Evolutionary conservation across 2,888 invertebrate genomes (phyloP), one percentile per base, ranked within the genome.

Genomic region (Apoda limacodes): DNA sequence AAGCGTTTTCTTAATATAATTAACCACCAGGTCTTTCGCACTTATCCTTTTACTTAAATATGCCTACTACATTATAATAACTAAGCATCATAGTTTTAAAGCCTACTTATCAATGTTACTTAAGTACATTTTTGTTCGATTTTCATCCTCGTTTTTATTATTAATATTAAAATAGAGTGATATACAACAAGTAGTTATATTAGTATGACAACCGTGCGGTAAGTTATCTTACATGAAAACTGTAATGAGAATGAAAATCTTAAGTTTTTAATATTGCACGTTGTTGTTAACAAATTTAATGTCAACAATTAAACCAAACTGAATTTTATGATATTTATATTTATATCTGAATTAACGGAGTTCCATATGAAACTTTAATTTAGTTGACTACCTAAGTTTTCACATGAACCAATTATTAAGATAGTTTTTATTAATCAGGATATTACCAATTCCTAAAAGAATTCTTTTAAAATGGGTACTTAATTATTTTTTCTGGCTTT

Each of bases 111-210:
- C 68, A 60, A 75, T 58, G 59, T 75, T 72, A 72, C 72, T 78
- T 80, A 80, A 78, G 80, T 80, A 80, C 80, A 74, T 74, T 72
- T n/a, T 74, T 76, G 72, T 75, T 78, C 71, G 66, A 74, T 71
- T 69, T 64, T 55, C 47, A 55, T 55, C 62, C 62, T 68, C 65
- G 66, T 67, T 65, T 55, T 59, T 49, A 55, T 6, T 17, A 17
- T 6, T 5, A 7, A 17, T 17, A 17, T 17, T 17, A 60, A 61
- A 54, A 65, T 61, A 60, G 52, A 64, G 66, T 61, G 60, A 64
- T 68, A 65, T 62, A 64, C 65, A 66, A 66, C 57, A 28, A 25
- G 35, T 30, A 59, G 54, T 52, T 68, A 61, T 60, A 66, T 56
- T 50, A 55, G 70, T 74, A 74, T 62, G 70, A 74, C 69, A 74